Evolutionary conservation across 2,797 vertebrate genomes (phyloP).

Genomic region (Sciurus carolinensis): DNA sequence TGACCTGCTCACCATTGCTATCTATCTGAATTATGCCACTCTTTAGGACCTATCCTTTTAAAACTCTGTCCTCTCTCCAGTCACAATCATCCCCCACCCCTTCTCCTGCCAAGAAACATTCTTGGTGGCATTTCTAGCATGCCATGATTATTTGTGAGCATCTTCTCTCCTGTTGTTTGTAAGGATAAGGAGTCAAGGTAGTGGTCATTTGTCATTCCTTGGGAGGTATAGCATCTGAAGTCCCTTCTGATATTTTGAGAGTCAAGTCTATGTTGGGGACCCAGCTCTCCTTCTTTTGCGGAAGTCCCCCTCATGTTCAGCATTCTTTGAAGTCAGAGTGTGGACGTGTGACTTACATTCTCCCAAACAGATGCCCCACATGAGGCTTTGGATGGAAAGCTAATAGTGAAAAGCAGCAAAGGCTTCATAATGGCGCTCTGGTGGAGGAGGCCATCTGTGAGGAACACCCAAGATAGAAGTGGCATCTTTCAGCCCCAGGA

Average conservation of each 20-base stretch:
- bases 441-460: background rate
- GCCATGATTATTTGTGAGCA: fast-evolving
- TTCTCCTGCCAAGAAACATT: background rate
- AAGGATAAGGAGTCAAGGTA: background rate
- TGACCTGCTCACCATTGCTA: background rate
- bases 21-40: background rate
- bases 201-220: background rate
- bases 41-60: background rate
- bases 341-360: background rate
- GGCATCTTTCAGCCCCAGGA: background rate
- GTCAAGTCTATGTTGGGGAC: background rate
- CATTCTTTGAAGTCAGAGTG: background rate
- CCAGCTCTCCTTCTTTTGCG: background rate
- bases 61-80: background rate
- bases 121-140: background rate
- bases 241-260: background rate
- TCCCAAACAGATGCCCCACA: background rate
- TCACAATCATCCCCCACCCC: background rate
- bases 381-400: background rate
- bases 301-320: background rate
- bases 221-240: background rate
- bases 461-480: too few species aligned
- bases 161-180: background rate
- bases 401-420: background rate
- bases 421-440: background rate